These are phyloP conservation scores for Chondrosia reniformis DNA, from an alignment of 37 sponge, comb jelly and placozoan species.

Conservation along the genomic window DNA sequence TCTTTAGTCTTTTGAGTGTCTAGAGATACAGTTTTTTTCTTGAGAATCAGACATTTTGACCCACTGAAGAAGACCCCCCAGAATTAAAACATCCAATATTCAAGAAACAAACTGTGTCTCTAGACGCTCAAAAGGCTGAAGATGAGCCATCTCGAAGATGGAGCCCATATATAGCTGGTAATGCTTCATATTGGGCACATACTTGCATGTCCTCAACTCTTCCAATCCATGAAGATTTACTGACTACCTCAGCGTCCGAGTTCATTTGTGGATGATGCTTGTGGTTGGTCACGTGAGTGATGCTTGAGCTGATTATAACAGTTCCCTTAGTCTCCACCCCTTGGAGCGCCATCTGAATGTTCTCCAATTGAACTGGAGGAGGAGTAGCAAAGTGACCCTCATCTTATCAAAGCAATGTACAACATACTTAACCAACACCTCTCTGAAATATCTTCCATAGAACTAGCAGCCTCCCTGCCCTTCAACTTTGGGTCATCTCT, in stretches of 20 bases:
- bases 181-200: not conserved
- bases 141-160: no score
- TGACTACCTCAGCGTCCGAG: constrained; percentile 58
- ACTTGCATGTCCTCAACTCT: constrained; percentile 76
- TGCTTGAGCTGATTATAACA: constrained; percentile 60
- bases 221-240: constrained; percentile 72
- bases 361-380: constrained; percentile 65
- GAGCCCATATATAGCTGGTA: not conserved
- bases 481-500: constrained; percentile 59
- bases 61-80: no score
- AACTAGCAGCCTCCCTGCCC: constrained; percentile 52
- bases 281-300: constrained; percentile 62
- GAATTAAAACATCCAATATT: no score
- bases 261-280: constrained; percentile 60
- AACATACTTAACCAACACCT: constrained; percentile 68
- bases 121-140: no score
- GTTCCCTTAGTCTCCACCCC: constrained; percentile 69
- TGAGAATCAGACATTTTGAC: no score
- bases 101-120: no score
- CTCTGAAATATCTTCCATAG: constrained; percentile 43
- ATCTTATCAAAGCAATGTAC: not conserved
- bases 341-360: constrained; percentile 79
- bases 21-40: no score
- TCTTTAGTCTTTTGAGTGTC: no score
- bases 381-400: not conserved